These are phyloP conservation scores for Cercocebus atys DNA, from an alignment of 2,113 vertebrate species.

Conservation along the genomic window DNA sequence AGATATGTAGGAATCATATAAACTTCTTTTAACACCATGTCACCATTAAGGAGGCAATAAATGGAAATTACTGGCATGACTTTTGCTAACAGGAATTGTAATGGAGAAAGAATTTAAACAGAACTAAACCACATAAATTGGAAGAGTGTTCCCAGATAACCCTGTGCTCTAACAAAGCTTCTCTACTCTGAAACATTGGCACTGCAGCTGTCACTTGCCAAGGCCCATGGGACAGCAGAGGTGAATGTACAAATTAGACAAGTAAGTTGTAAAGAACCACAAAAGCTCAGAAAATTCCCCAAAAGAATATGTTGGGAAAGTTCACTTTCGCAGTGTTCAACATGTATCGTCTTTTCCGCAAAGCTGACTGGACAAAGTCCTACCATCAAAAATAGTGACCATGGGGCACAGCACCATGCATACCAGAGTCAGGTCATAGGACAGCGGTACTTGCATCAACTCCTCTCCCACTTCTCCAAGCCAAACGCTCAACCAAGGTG, in stretches of 20 bases:
- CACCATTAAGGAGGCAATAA: neutral
- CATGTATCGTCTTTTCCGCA: neutral
- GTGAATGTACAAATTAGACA: neutral
- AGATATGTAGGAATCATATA: neutral
- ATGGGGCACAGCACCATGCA: fast-evolving
- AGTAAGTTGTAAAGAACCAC: neutral
- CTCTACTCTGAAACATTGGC: neutral
- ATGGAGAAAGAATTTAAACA: neutral
- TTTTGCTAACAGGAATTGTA: neutral
- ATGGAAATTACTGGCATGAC: neutral
- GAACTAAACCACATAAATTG: neutral
- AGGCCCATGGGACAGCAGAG: neutral
- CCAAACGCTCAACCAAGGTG: neutral
- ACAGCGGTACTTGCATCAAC: fast-evolving
- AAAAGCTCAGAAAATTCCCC: neutral
- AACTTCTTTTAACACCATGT: neutral
- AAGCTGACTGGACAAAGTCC: neutral
- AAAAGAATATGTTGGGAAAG: neutral
- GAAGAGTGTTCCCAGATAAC: neutral
- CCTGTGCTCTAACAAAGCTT: neutral
- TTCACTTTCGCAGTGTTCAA: neutral
- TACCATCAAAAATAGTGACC: neutral
- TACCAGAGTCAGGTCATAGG: neutral
- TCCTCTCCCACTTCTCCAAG: neutral
- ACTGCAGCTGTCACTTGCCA: neutral